phyloP scores from a whole-genome alignment of 2,888 invertebrate species.

The Andrena flavipes region DNA sequence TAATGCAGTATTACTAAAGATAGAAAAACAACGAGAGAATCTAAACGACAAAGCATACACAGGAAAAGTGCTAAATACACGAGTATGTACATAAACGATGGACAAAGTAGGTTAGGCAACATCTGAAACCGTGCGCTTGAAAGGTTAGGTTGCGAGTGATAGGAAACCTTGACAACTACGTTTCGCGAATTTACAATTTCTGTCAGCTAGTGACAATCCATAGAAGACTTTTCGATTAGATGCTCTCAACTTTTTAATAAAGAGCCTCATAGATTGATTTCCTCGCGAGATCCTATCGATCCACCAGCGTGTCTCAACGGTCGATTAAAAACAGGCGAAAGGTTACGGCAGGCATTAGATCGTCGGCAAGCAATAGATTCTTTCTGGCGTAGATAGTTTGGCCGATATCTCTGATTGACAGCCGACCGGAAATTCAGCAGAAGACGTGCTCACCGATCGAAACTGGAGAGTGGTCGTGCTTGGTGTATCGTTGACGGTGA shows the following conservation, averaged over 20 bases:
- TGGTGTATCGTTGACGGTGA: slow-evolving; percentile 13
- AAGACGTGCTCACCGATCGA: slow-evolving; percentile 56
- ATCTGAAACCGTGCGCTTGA: not conserved
- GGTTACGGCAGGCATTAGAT: not conserved
- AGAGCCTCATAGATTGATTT: not conserved
- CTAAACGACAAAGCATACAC: not conserved
- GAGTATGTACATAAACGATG: not conserved
- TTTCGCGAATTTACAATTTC: not conserved
- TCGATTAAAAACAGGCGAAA: not conserved
- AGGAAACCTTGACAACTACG: not conserved
- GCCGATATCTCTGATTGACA: slow-evolving; percentile 40
- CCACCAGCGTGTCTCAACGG: not conserved
- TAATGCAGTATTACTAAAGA: not conserved
- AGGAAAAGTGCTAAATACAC: slow-evolving; percentile 5
- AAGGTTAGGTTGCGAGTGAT: slow-evolving; percentile 36
- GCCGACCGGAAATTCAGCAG: slow-evolving; percentile 57
- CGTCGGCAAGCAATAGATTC: not conserved
- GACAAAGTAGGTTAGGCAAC: slow-evolving; percentile 34
- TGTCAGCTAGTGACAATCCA: not conserved
- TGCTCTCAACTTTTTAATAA: not conserved
- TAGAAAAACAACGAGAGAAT: not conserved
- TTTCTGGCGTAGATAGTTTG: not conserved
- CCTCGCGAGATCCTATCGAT: not conserved
- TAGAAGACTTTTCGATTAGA: not conserved
- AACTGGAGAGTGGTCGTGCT: slow-evolving; percentile 30